Evolutionary conservation across 2,888 invertebrate genomes (phyloP), one percentile per base, ranked within the genome.

Genomic region (Orthosia gothica): DNA sequence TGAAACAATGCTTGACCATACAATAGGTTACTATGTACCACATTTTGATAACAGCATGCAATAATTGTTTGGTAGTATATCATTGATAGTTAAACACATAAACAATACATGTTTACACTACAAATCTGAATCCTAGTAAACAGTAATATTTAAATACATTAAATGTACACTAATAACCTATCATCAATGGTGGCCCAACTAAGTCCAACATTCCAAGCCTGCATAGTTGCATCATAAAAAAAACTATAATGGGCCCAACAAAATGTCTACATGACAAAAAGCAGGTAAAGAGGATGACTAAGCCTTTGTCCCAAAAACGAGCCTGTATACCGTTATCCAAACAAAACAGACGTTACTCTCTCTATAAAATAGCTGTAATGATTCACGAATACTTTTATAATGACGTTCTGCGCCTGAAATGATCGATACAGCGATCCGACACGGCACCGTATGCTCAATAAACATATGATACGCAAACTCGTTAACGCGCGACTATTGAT

Each of bases 301-400:
- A 95, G 91, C 88, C 93, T 94, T 96, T 96, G 96, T 95, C 92
- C 94, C 92, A 93, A 95, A 95, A 95, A 92, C 93, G 92, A 91
- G 94, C 90, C 89, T 89, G 86, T 87, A 86, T 95, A 95, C 96
- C 96, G 96, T 96, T 96, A 96, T 86, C 89, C 91, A 92, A 92
- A 94, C 94, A 94, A 94, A 94, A 94, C 93, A 93, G 90, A 92
- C 90, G 90, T 91, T 92, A 92, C 91, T 90, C 91, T 91, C 90
- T 89, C 90, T 91, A 88, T 91, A 90, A 92, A 91, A 89, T 93
- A 93, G 92, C 93, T 93, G 93, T 93, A 94, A 91, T 90, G 91
- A 91, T 89, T 88, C 87, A 90, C 87, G 85, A 91, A 90, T 88
- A 87, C 89, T 84, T 81, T 89, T 82, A 86, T 86, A 88, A 82